Percentiles rank a stretch among this genome's conserved stretches.
phyloP scores from a whole-genome alignment of 2,888 invertebrate species.

The Polyommatus icarus region DNA sequence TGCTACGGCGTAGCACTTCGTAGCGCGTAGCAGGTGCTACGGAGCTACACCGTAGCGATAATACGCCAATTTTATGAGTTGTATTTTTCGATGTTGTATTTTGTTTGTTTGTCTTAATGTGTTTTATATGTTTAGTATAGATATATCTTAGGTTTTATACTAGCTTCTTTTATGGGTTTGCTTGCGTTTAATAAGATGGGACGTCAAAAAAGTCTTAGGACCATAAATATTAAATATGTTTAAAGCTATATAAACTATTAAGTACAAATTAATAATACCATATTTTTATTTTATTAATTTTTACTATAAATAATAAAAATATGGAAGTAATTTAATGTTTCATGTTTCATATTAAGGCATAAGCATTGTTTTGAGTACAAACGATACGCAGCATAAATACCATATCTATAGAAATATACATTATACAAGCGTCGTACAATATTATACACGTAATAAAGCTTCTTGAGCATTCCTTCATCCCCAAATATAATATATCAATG shows the following conservation, averaged over 20 bases:
- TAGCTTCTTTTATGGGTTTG: background rate
- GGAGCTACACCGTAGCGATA: background rate
- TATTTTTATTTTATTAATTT: too few species aligned
- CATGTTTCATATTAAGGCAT: too few species aligned
- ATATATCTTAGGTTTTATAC: background rate
- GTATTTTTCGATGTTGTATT: too few species aligned
- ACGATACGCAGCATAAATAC: too few species aligned
- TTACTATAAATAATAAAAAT: too few species aligned
- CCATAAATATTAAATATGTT: too few species aligned
- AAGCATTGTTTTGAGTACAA: background rate
- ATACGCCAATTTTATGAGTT: background rate
- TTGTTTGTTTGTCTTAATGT: too few species aligned
- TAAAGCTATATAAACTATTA: too few species aligned
- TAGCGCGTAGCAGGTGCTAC: background rate
- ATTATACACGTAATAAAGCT: background rate
- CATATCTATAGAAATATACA: background rate
- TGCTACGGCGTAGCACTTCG: background rate
- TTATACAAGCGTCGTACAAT: background rate
- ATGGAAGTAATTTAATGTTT: too few species aligned
- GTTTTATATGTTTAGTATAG: background rate
- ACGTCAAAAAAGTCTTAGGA: background rate
- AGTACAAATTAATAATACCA: too few species aligned
- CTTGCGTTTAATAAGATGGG: background rate
- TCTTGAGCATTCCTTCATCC: background rate
- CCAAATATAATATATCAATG: conserved; percentile 14